Evolutionary conservation across 2,888 invertebrate species (phyloP).

Genomic region (Timema cristinae): DNA sequence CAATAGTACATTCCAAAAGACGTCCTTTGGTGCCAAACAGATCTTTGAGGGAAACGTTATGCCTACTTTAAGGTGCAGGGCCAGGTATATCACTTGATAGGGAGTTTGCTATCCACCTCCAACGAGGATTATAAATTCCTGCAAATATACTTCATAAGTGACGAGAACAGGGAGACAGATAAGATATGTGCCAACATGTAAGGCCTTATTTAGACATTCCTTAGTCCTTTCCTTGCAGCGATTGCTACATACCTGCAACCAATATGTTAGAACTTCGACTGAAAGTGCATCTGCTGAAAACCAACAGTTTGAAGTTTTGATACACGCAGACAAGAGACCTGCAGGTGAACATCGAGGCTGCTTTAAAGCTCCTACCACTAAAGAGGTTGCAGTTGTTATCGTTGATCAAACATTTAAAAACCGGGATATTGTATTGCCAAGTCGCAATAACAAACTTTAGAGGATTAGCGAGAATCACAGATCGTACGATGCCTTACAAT

Average conservation of each 20-base stretch:
- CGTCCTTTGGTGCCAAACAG: conserved; percentile 33
- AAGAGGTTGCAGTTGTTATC: conserved; percentile 25
- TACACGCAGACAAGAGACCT: neutral
- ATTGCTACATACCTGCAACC: conserved; percentile 23
- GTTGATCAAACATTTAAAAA: conserved; percentile 15
- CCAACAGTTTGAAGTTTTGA: neutral
- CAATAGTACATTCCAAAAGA: conserved; percentile 35
- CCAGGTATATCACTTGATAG: conserved; percentile 31
- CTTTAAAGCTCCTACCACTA: conserved; percentile 21
- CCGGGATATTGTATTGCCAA: conserved; percentile 37
- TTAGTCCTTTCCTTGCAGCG: conserved; percentile 23
- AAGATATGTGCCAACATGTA: neutral
- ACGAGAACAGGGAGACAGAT: conserved; percentile 15
- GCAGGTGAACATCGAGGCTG: neutral
- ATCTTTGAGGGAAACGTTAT: conserved; percentile 19
- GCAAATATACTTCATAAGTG: conserved; percentile 28
- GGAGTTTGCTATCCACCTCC: conserved; percentile 25
- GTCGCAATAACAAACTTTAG: too few species aligned
- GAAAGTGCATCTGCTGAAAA: conserved; percentile 24
- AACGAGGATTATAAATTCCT: conserved; percentile 25
- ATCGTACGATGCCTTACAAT: too few species aligned
- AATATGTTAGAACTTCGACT: neutral
- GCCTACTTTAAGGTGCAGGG: conserved; percentile 29
- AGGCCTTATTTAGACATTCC: too few species aligned
- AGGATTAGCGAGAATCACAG: too few species aligned